phyloP scores from a whole-genome alignment of 92 coral and sea anemone genomes.

The Actinostola sp. region DNA sequence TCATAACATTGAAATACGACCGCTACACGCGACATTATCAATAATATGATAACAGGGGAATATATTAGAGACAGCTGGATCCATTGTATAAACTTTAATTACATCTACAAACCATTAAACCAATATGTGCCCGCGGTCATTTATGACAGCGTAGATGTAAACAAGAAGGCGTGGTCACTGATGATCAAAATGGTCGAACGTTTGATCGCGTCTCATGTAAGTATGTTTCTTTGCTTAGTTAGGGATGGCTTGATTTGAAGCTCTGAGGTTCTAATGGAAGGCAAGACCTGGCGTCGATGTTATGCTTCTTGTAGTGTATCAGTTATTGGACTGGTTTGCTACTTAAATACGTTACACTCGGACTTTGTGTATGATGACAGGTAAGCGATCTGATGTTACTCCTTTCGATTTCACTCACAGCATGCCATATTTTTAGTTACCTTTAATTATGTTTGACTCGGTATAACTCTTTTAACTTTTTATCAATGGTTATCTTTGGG shows the following conservation, averaged over 20 bases:
- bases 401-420: background rate
- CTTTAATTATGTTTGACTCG: background rate
- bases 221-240: too few species aligned
- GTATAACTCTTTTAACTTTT: too few species aligned
- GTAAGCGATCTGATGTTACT: constrained; percentile 25
- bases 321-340: constrained; percentile 70
- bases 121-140: constrained; percentile 32
- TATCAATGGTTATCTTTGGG: too few species aligned
- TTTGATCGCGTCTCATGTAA: background rate
- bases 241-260: background rate
- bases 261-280: constrained; percentile 7
- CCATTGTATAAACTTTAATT: too few species aligned
- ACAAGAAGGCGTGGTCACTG: constrained; percentile 24
- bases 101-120: background rate
- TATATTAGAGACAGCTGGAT: too few species aligned
- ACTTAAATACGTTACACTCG: constrained; percentile 79
- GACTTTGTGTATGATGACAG: constrained; percentile 98
- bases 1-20: too few species aligned
- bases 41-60: too few species aligned
- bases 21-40: too few species aligned
- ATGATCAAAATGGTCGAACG: constrained; percentile 13
- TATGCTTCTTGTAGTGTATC: constrained; percentile 68
- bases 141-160: constrained; percentile 16
- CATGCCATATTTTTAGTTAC: background rate
- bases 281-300: constrained; percentile 71